phyloP scores from a whole-genome alignment of 2,113 vertebrate species.

The Panurus biarmicus region DNA sequence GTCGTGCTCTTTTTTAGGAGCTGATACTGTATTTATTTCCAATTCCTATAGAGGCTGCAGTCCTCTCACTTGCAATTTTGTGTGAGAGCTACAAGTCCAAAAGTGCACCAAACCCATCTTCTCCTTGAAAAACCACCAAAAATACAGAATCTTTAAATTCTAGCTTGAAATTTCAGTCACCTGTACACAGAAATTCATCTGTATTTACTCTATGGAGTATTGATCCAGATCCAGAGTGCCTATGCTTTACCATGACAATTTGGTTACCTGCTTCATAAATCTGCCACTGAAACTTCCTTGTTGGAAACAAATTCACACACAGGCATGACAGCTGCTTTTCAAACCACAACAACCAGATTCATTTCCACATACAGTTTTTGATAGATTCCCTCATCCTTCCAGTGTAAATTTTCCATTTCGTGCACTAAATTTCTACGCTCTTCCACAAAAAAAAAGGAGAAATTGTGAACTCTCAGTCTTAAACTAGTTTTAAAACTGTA shows the following conservation, averaged over 20 bases:
- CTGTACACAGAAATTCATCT: neutral
- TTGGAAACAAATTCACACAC: neutral
- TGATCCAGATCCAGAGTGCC: neutral
- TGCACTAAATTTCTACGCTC: neutral
- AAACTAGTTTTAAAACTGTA: constrained; percentile 5
- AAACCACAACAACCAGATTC: neutral
- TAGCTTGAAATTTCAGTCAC: neutral
- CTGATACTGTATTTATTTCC: neutral
- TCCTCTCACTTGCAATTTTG: neutral
- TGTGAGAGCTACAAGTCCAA: neutral
- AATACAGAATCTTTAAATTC: neutral
- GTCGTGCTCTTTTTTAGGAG: neutral
- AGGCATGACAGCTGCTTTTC: neutral
- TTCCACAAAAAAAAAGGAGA: neutral
- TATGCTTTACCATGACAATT: neutral
- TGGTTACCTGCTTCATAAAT: neutral
- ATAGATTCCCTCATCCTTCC: neutral
- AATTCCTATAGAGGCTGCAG: neutral
- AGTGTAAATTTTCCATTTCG: neutral
- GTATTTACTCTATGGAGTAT: neutral
- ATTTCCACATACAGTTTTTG: neutral
- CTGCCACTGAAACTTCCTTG: neutral
- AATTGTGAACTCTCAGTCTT: neutral
- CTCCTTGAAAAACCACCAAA: neutral
- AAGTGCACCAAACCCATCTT: neutral